Evolutionary conservation across 2,113 vertebrate species (phyloP), one percentile per base, ranked within the genome.

Genomic region (Lycaon pictus): DNA sequence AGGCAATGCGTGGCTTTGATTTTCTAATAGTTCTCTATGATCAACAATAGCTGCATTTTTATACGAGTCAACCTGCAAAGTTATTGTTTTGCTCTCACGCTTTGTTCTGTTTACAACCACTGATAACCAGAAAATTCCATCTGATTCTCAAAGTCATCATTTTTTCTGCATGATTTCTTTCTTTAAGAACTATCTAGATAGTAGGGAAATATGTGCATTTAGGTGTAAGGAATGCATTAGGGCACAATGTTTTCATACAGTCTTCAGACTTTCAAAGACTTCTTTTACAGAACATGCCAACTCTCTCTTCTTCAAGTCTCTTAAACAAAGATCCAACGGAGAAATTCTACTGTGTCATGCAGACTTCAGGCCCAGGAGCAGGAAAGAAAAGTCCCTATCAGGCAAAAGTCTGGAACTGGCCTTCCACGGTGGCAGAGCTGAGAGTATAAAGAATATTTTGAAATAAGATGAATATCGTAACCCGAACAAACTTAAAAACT

Each of bases 141-240:
- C 72, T 96, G 82, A 93, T 17, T 87, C 80, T 94, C 90, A 91
- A 90, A 93, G 35, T 95, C 55, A 87, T 89, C 69, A 19, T 65
- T 60, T 83, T 91, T 96, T 91, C 87, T 92, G 83, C 90, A 89
- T 11, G 25, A 94, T 79, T 95, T 97, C 87, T 29, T 43, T 80
- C 53, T 58, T 60, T 92, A 80, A 69, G 90, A 93, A 65, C 89
- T 77, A 88, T 16, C 16, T 84, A 56, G 15, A 58, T 63, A 89
- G 85, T 93, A 67, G 67, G 43, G 58, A 95, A 96, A 87, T 72
- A 29, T 84, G 83, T 96, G 56, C 72, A 90, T 48, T 93, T 72
- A 56, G 58, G 76, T 92, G n/a, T 95, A 92, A 82, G 79, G 22
- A 96, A 93, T 51, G 56, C 22, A 82, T 53, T 27, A 83, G 95